Base-by-base conservation (phyloP, 2,113 vertebrate genomes). In the Sciurus niger region DNA sequence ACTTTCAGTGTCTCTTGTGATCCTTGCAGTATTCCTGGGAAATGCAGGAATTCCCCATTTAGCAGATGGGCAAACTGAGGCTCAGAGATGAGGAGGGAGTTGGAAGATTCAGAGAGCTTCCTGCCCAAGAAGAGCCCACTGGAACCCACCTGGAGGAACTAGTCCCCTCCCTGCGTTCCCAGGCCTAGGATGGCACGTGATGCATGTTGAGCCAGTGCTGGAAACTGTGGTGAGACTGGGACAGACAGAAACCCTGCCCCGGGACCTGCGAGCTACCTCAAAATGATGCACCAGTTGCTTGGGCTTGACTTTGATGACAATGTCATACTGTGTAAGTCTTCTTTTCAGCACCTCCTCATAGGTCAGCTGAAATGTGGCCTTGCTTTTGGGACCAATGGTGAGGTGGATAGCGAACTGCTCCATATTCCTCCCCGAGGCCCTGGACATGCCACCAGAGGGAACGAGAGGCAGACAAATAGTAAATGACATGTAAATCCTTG, bases 401-500 rank as follows among this genome's bases (percentile, higher is more conserved):
- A 99, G 98, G 6, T 99, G 99, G 78, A 99, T 99, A 80, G 98
- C 99, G 96, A 99, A 99, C 94, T 99, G 99, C 94, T 99, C 99
- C 60, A 99, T 98, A 40, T 99, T 99, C 92, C 99, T 99, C 68
- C 99, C 99, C 1, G 99, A 99, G 82, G 99, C 99, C 95, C 99
- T 99, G 85, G 8, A 96, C 93, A 86, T 34, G 82, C 48, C 79
- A 92, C 20, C 63, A 91, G 63, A 46, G 53, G 48, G 77, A 95
- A 78, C 17, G 73, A 46, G n/a, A 80, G 86, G 89, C 76, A 95
- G 63, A 84, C 30, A 80, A 13, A 60, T 28, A 46, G 95, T 65
- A 90, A 93, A 18, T 70, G 85, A 91, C 3, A 4, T 4, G 28
- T 10, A 34, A 28, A 25, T 30, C 70, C 70, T 46, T 55, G 58